Evolutionary conservation across 2,113 vertebrate genomes (phyloP).

Genomic region (Tangachromis dhanisi): DNA sequence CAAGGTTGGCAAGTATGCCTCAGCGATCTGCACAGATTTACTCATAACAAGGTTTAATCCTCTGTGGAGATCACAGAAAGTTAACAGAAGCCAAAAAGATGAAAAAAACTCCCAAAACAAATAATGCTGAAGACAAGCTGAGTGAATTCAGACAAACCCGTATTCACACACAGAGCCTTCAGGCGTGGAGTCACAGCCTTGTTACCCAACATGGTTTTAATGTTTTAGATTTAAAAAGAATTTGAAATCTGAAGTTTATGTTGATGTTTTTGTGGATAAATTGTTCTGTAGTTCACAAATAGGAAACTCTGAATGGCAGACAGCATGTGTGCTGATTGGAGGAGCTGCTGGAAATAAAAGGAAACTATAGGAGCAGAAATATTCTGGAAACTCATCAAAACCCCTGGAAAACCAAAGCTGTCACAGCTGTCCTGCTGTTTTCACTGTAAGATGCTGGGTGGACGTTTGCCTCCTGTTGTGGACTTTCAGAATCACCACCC

Average conservation of each 20-base stretch:
- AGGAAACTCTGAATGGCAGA: background rate
- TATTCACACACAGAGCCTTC: background rate
- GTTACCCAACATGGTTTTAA: background rate
- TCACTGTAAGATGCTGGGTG: background rate
- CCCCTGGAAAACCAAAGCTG: background rate
- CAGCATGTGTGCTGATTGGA: background rate
- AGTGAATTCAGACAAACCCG: background rate
- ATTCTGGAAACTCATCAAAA: background rate
- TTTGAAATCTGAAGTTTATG: background rate
- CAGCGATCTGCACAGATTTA: background rate
- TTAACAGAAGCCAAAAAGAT: background rate
- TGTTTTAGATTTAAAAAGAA: background rate
- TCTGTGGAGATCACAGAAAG: background rate
- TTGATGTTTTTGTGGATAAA: background rate
- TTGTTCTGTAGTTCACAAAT: background rate
- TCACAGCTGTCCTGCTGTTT: background rate
- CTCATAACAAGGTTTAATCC: background rate
- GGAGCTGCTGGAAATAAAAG: background rate
- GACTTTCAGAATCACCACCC: background rate
- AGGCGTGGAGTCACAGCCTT: background rate
- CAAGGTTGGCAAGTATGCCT: background rate
- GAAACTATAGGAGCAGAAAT: background rate
- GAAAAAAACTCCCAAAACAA: background rate
- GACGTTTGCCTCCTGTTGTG: background rate
- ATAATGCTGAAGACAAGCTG: background rate